Evolutionary conservation across 1,140 invertebrate species (phyloP), one percentile per base, ranked within the genome.

Genomic region (Hetaerina americana): DNA sequence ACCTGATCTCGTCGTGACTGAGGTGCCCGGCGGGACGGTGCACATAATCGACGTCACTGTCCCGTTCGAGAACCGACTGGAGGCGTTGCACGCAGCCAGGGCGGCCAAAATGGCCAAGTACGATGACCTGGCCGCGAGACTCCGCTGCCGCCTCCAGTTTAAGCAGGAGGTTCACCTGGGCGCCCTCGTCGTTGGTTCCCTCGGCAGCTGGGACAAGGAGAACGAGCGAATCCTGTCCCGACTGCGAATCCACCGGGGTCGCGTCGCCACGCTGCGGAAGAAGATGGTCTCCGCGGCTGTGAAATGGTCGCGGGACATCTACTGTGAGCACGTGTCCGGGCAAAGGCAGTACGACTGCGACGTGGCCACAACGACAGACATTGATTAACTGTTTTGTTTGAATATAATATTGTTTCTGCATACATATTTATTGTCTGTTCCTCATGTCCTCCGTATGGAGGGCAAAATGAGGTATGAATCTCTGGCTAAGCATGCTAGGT

Each of bases 281-380:
- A 69, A 78, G 18, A 76, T 78, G 72, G 69, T 75, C 5, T 73
- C 72, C 0, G 76, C 78, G 22, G 76, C 75, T 0, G 72, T 78
- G 24, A 66, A 71, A 0, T 78, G 76, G 76, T 77, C 76, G 5
- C 68, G 76, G n/a, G 74, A 79, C 67, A 77, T 79, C 0, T 77
- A 75, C 70, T 27, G 71, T 12, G 72, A 76, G 31, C 73, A 74
- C 26, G 10, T 57, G 10, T 18, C 10, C 40, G 40, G 40, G 1
- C 15, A 18, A 3, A 12, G 40, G 40, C 40, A 57, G 10, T 57
- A 57, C 10, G 15, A 12, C 2, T 3, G 15, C 40, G 10, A 2
- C 2, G 1, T 5, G 40, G 40, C 40, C 3, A 10, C 3, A n/a
- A n/a, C n/a, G n/a, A n/a, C n/a, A n/a, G 10, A 57, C 10, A n/a